A percentile compares a stretch with the other conserved stretches of the same genome.
Conservation (phyloP, 2,888 invertebrate species). For the Euzetes globulus region DNA sequence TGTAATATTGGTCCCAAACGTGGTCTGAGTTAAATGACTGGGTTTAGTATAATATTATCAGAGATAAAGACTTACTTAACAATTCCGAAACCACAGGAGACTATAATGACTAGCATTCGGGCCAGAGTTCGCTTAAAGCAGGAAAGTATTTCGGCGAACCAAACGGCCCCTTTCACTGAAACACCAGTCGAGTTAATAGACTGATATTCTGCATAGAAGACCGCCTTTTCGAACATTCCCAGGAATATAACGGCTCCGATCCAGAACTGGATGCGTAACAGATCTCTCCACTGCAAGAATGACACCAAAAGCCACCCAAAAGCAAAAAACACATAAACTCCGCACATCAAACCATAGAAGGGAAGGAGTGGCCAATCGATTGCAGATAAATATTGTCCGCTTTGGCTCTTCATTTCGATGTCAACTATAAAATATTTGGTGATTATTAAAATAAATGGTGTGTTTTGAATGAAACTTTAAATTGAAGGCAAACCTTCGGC, state of each 20-base stretch:
- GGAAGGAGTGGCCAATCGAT: constrained; percentile 79
- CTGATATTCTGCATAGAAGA: constrained; percentile 81
- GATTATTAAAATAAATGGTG: too few relatives aligned
- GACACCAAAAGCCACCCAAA: constrained; percentile 73
- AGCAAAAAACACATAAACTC: constrained; percentile 73
- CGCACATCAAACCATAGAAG: constrained; percentile 84
- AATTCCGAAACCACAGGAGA: constrained; percentile 89
- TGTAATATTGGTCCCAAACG: constrained; percentile 80
- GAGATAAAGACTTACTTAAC: constrained; percentile 63
- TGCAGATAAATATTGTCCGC: constrained; percentile 72
- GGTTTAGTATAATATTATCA: background rate
- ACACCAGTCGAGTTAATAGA: constrained; percentile 63
- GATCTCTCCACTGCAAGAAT: constrained; percentile 78
- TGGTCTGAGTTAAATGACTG: constrained; percentile 54
- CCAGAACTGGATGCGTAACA: constrained; percentile 89
- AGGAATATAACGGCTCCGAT: constrained; percentile 82
- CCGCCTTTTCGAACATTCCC: constrained; percentile 62
- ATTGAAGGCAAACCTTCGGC: constrained; percentile 31
- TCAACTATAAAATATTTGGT: constrained; percentile 43
- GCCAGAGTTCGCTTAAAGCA: constrained; percentile 84
- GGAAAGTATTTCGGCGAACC: constrained; percentile 82
- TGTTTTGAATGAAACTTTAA: background rate
- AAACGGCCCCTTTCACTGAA: constrained; percentile 61
- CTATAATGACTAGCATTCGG: constrained; percentile 86
- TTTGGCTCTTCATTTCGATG: constrained; percentile 64